Evolutionary conservation across 1,140 invertebrate species (phyloP).

Genomic region (Drosophila melanica): DNA sequence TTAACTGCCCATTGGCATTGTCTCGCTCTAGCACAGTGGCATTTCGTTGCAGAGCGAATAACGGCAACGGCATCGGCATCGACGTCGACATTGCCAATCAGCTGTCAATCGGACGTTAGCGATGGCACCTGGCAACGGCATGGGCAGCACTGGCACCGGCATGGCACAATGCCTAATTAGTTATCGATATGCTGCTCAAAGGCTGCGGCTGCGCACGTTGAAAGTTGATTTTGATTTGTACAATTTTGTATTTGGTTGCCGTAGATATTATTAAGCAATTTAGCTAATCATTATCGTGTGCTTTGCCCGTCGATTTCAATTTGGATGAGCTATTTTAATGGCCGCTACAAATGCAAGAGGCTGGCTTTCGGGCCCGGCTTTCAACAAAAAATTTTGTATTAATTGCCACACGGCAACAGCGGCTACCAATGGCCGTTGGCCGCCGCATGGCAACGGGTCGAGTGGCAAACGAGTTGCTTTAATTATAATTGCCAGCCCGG

Average conservation of each 20-base stretch:
- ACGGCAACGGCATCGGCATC: slow-evolving; percentile 11
- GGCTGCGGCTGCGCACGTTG: not conserved
- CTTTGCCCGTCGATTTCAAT: slow-evolving; percentile 61
- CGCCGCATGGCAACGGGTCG: slow-evolving; percentile 24
- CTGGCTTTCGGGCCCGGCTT: slow-evolving; percentile 13
- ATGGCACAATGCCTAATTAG: slow-evolving; percentile 25
- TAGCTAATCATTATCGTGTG: slow-evolving; percentile 37
- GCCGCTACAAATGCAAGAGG: slow-evolving; percentile 46
- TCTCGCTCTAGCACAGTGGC: slow-evolving; percentile 1
- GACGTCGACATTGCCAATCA: slow-evolving; percentile 20
- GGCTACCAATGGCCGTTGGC: not conserved
- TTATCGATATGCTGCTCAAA: slow-evolving; percentile 39
- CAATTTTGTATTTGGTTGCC: slow-evolving; percentile 24
- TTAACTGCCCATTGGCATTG: not conserved
- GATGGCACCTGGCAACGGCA: slow-evolving; percentile 12
- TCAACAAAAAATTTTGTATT: slow-evolving; percentile 60
- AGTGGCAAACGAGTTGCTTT: slow-evolving; percentile 46
- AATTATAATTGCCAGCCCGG: slow-evolving; percentile 49
- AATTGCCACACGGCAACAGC: slow-evolving; percentile 55
- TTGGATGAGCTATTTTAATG: slow-evolving; percentile 74
- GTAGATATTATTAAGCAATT: slow-evolving; percentile 68
- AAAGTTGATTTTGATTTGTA: slow-evolving; percentile 5
- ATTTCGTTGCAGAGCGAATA: slow-evolving; percentile 20
- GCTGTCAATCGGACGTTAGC: slow-evolving; percentile 39
- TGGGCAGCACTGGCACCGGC: not conserved